Conservation (phyloP, 2,888 invertebrate species). For the Cremastinae sp. region DNA sequence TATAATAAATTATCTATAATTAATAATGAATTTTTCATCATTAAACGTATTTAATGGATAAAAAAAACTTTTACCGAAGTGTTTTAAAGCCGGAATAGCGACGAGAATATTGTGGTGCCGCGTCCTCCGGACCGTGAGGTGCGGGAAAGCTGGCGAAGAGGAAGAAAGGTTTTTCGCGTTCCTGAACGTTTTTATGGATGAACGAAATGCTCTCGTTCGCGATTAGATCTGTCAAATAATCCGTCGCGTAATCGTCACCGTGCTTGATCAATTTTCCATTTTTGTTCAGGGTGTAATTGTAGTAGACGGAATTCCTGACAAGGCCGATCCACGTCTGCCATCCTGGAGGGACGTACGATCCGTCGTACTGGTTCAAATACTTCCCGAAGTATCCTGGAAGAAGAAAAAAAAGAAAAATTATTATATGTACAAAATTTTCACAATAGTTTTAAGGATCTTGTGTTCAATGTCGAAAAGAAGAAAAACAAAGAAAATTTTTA, state of each 20-base stretch:
- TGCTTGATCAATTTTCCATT: conserved; percentile 97
- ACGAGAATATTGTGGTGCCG: conserved; percentile 97
- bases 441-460: too few species aligned
- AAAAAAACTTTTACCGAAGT: too few species aligned
- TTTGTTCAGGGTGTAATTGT: conserved; percentile 98
- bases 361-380: conserved; percentile 98
- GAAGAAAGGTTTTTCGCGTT: conserved; percentile 92
- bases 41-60: too few species aligned
- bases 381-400: conserved; percentile 96
- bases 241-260: conserved; percentile 95
- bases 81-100: conserved; percentile 97
- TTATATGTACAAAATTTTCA: too few species aligned
- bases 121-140: conserved; percentile 98
- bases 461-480: too few species aligned
- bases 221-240: conserved; percentile 96
- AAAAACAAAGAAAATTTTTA: too few species aligned
- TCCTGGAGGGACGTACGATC: conserved; percentile 96
- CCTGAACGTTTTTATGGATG: conserved; percentile 91
- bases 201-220: conserved; percentile 98
- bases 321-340: conserved; percentile 98
- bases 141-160: conserved; percentile 98
- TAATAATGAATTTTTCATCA: too few species aligned
- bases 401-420: too few species aligned
- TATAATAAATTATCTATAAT: too few species aligned
- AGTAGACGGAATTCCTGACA: conserved; percentile 97